phyloP scores from a whole-genome alignment of 1,140 invertebrate genomes.

The Glossosoma conforme region DNA sequence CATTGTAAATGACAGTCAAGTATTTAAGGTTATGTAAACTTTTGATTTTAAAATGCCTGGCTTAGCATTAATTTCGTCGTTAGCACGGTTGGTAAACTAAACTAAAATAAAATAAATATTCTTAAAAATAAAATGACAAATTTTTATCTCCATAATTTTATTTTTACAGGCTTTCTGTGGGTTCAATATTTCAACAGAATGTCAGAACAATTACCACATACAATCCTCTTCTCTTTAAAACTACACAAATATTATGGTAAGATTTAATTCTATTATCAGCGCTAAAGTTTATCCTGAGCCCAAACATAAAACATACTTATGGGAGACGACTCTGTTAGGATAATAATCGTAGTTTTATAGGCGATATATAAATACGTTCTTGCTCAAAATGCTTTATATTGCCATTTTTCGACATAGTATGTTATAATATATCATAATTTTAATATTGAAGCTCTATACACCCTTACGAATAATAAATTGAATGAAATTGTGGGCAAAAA shows the following conservation, averaged over 20 bases:
- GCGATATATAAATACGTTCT: not conserved
- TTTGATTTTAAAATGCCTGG: conserved; percentile 14
- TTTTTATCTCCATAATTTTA: conserved; percentile 3
- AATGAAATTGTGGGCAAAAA: no score
- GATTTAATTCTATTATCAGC: conserved; percentile 1
- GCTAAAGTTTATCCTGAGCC: not conserved
- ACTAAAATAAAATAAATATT: conserved; percentile 1
- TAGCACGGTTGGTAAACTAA: conserved; percentile 10
- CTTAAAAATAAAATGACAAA: not conserved
- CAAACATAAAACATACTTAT: no score
- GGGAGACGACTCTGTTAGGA: no score
- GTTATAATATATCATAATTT: conserved; percentile 7
- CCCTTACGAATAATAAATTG: no score
- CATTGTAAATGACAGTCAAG: no score
- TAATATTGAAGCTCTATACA: no score
- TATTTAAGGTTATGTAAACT: no score
- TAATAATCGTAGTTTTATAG: not conserved
- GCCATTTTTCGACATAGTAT: not conserved
- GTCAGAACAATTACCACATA: conserved; percentile 21
- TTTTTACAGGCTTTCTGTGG: conserved; percentile 22
- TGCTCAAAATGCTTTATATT: not conserved
- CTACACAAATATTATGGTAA: conserved; percentile 24
- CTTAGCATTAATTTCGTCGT: conserved; percentile 16
- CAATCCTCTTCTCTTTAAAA: conserved; percentile 20
- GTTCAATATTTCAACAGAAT: conserved; percentile 9